Evolutionary conservation across 2,113 vertebrate genomes (phyloP), one percentile per base, ranked within the genome.

Genomic region (Labeo rohita): DNA sequence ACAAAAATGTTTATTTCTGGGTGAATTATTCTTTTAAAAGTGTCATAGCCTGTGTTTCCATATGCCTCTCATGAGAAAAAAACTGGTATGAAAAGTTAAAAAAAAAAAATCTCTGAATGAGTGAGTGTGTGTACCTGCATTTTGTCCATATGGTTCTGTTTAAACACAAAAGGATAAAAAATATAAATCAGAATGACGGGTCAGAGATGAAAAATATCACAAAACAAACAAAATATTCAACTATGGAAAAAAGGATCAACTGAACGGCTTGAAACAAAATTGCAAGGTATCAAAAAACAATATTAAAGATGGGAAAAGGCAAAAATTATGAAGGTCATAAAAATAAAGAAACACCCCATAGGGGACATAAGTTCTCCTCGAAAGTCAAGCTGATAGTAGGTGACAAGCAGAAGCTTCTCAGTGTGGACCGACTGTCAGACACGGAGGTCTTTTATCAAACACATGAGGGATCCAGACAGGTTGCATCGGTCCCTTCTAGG

Each of bases 121-220:
- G 70, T 77, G 10, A 78, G 43, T 34, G 85, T 85, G 92, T 95
- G 94, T 97, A 98, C 97, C 96, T 98, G 96, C 96, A 97, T 97
- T 96, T 93, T 96, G 95, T 97, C 96, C 96, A 95, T 92, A 93
- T 95, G 94, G 93, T 87, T 96, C 96, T 98, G 96, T 90, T 91
- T 89, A 86, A 92, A 91, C 92, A 95, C 87, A 94, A 94, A 93
- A 93, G 92, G 89, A 88, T 66, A 82, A 82, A 28, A 9, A 81
- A 92, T 59, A 70, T 74, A 70, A 66, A 93, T 90, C 94, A 94
- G 91, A 91, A 88, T 85, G 87, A 91, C 87, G 90, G 83, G 84
- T 90, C n/a, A 85, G 15, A 49, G 91, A 93, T 87, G 77, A 94
- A 94, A 78, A 90, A 68, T 49, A 86, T 86, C 86, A 70, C 66